phyloP scores from a whole-genome alignment of 2,113 vertebrate genomes.

The cattle (Bos taurus) region ARS-UCD2.0 NC_037333.1:68703001-68703500 shows the following conservation, averaged over 20 bases:
- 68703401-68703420: neutral
- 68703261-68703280: neutral
- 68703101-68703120: conserved; percentile 30
- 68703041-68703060: neutral
- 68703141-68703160: conserved; percentile 4
- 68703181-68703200: neutral
- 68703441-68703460: neutral
- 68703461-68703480: neutral
- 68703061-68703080: conserved; percentile 2
- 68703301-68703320: neutral
- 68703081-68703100: neutral
- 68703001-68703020: conserved; percentile 5
- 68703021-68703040: neutral
- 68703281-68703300: neutral
- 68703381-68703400: neutral
- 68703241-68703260: neutral
- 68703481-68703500: neutral
- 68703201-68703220: neutral
- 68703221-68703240: neutral
- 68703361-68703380: neutral
- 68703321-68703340: neutral
- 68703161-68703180: neutral
- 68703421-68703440: neutral
- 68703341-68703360: neutral
- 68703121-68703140: conserved; percentile 25